These are phyloP conservation scores for Xanthorhoe designata DNA, from an alignment of 2,888 invertebrate genomes.

Conservation along the genomic window DNA sequence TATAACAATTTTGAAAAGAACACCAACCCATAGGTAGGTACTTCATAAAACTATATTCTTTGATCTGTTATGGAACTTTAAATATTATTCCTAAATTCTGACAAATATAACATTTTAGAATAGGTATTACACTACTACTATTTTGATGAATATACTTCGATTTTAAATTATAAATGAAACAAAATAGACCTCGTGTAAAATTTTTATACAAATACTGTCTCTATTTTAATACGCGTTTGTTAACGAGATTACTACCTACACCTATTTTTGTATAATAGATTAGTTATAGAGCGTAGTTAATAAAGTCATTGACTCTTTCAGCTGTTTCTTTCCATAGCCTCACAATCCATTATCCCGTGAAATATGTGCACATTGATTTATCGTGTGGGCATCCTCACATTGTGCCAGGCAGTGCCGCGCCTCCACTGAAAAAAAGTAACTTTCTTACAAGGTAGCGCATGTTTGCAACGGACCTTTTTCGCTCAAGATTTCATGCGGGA, in stretches of 20 bases:
- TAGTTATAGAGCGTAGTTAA: constrained; percentile 58
- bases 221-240: constrained; percentile 6
- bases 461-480: constrained; percentile 51
- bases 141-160: constrained; percentile 12
- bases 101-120: neutral
- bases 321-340: constrained; percentile 41
- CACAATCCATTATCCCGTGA: constrained; percentile 23
- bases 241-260: constrained; percentile 52
- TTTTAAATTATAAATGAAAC: neutral
- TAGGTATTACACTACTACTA: constrained; percentile 2
- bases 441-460: constrained; percentile 36
- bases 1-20: neutral
- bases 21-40: neutral
- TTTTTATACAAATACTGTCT: constrained; percentile 6
- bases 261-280: constrained; percentile 59
- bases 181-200: neutral
- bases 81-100: neutral
- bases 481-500: constrained; percentile 53
- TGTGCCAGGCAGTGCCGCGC: constrained; percentile 44
- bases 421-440: constrained; percentile 36
- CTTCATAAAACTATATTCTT: constrained; percentile 26
- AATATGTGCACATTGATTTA: constrained; percentile 47
- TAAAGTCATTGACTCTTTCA: constrained; percentile 66
- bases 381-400: constrained; percentile 38
- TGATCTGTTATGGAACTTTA: constrained; percentile 17